Evolutionary conservation across 2,888 invertebrate genomes (phyloP).

Genomic region (Galerucella calmariensis): DNA sequence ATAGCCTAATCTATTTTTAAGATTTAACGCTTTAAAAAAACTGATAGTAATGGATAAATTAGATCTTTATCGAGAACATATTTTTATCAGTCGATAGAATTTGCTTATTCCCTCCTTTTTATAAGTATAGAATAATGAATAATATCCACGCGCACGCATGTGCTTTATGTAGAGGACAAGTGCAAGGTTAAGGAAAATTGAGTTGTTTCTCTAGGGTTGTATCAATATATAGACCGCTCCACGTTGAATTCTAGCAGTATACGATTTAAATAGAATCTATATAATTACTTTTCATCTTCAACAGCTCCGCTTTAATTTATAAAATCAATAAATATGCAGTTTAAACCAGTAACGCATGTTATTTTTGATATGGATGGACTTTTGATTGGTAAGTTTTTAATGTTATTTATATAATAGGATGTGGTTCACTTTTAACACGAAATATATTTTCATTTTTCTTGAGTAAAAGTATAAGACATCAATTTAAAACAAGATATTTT

Average conservation of each 20-base stretch:
- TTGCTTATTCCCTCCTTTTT: not conserved
- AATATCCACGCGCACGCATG: slow-evolving; percentile 29
- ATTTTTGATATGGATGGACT: slow-evolving; percentile 80
- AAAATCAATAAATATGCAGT: slow-evolving; percentile 54
- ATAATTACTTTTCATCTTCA: not conserved
- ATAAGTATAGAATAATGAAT: not conserved
- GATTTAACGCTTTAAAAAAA: not conserved
- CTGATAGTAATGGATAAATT: not conserved
- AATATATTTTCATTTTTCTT: not conserved
- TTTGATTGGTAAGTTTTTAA: slow-evolving; percentile 66
- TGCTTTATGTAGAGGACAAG: slow-evolving; percentile 22
- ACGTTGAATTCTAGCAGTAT: not conserved
- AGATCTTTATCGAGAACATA: not conserved
- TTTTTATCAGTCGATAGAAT: not conserved
- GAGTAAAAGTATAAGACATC: too few relatives aligned
- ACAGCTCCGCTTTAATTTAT: not conserved
- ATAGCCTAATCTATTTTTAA: too few relatives aligned
- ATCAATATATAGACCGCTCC: not conserved
- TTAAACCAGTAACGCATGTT: slow-evolving; percentile 77
- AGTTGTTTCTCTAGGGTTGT: slow-evolving; percentile 16
- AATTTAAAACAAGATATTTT: too few relatives aligned
- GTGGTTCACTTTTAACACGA: not conserved
- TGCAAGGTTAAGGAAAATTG: slow-evolving; percentile 30
- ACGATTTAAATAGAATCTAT: not conserved
- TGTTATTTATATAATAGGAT: not conserved